These are phyloP conservation scores for Zaprionus davidi DNA, from an alignment of 1,140 invertebrate genomes.

Conservation along the genomic window DNA sequence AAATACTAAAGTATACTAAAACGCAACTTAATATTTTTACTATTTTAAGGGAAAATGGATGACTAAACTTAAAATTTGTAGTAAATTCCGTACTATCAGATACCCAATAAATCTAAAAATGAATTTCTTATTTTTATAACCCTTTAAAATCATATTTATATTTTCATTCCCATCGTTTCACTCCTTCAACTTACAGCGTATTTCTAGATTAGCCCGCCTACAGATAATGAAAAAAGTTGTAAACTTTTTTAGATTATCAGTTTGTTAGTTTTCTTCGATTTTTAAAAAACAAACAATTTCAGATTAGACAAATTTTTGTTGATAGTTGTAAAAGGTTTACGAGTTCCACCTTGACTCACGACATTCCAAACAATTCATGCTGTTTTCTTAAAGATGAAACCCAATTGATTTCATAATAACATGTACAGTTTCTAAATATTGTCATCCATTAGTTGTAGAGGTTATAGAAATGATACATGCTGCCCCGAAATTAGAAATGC, in stretches of 20 bases:
- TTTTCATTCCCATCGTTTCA: neutral
- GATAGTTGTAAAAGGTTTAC: neutral
- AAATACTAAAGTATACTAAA: too few species aligned
- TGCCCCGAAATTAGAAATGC: too few species aligned
- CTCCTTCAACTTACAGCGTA: slow-evolving; percentile 16
- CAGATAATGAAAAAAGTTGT: slow-evolving; percentile 4
- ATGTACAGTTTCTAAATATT: neutral
- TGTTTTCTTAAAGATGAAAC: neutral
- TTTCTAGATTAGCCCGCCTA: slow-evolving; percentile 5
- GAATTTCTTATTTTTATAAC: neutral
- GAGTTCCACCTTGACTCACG: neutral
- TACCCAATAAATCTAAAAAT: neutral
- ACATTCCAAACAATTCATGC: neutral
- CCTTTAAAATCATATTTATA: neutral
- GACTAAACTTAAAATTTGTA: too few species aligned
- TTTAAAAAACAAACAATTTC: neutral
- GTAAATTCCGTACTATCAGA: too few species aligned
- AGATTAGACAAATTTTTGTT: neutral
- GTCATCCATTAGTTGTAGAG: neutral
- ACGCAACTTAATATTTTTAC: too few species aligned
- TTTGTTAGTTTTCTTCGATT: neutral
- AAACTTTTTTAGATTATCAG: slow-evolving; percentile 23
- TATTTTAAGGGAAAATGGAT: too few species aligned
- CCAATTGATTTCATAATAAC: neutral
- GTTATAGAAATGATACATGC: neutral